Evolutionary conservation across 2,888 invertebrate species (phyloP), one percentile per base, ranked within the genome.

Genomic region (Hydrotaea cyrtoneurina): DNA sequence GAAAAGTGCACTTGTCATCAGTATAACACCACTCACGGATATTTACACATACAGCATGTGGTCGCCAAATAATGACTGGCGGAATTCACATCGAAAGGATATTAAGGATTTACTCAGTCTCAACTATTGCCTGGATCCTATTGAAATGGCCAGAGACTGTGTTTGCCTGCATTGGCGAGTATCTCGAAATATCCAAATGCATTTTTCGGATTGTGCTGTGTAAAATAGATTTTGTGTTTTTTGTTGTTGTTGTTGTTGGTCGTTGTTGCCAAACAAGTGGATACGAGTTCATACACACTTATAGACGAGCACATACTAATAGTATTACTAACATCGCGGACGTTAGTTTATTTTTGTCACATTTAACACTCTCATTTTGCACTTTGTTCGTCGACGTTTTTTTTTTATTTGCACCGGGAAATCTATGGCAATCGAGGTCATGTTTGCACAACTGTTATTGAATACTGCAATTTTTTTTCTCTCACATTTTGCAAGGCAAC

Each of bases 381-480:
- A 36, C 17, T 36, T 76, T 78, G 66, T 57, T 76, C 43, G 53
- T 72, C 75, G 53, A 72, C 43, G 69, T 75, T 53, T 78, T 82
- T 83, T 80, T n/a, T n/a, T n/a, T n/a, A n/a, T n/a, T n/a, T n/a
- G n/a, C 66, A 66, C 64, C 72, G 57, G 66, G 53, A 83, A 79
- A 83, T 73, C 80, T 80, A 77, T 76, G 66, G 73, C 66, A 80
- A 79, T 83, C 80, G 72, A 83, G 83, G 83, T 83, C 80, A 83
- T 83, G 77, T 83, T 83, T 83, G 79, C 76, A 83, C 83, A 83
- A 80, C 79, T 80, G 76, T 80, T 83, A 83, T 83, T 83, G 83
- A 83, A 83, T 79, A 80, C 76, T n/a, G n/a, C n/a, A n/a, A n/a
- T n/a, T 66, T 76, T 31, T 79, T 79, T 39, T 2, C 31, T n/a